Percentiles rank a stretch among this genome's conserved stretches.
These are phyloP conservation scores for Heliocidaris tuberculata DNA, from an alignment of 35 echinoderm and acorn worm species.

Conservation along the genomic window DNA sequence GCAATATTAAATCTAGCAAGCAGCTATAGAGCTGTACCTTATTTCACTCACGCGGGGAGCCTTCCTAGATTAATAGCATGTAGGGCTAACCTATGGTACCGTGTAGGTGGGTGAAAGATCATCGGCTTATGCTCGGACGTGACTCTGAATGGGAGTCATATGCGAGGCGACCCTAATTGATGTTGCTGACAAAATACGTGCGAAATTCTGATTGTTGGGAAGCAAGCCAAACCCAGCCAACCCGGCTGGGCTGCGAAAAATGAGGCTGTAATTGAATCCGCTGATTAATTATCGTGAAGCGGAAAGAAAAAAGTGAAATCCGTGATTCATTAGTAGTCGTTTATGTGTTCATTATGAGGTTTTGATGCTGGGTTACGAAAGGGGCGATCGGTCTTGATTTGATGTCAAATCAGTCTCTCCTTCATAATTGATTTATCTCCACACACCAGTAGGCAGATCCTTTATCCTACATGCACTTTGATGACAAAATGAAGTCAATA, in stretches of 20 bases:
- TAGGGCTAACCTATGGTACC: not conserved
- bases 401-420: not conserved
- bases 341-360: constrained; percentile 8
- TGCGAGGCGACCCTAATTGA: not conserved
- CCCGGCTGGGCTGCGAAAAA: not conserved
- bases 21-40: not conserved
- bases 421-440: not conserved
- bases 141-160: not conserved
- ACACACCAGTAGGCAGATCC: not conserved
- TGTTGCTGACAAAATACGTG: not conserved
- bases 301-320: not conserved
- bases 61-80: not conserved
- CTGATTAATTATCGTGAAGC: constrained; percentile 5
- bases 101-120: not conserved
- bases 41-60: not conserved
- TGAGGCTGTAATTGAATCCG: not conserved
- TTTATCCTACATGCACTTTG: not conserved
- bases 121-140: not conserved
- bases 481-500: not conserved
- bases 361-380: not conserved
- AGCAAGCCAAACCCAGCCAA: not conserved
- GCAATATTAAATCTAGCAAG: not conserved
- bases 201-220: not conserved
- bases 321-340: not conserved
- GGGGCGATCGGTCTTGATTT: not conserved